Conservation (phyloP, 2,113 vertebrate species). For the Zeus faber region DNA sequence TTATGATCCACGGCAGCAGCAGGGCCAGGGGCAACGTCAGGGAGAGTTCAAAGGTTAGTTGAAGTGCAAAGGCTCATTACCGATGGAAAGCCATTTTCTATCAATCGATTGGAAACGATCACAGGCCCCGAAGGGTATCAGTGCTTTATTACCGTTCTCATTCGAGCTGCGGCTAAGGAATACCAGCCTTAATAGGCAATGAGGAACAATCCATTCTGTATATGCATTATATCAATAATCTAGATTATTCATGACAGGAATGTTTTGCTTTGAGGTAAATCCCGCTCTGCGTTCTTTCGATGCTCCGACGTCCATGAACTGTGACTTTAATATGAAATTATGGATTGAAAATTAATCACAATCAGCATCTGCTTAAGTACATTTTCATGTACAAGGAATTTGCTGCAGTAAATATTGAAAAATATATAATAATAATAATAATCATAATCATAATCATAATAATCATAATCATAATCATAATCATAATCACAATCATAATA, state of each 20-base stretch:
- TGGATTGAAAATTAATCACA: too few relatives aligned
- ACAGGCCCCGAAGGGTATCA: constrained; percentile 40
- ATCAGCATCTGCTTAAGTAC: too few relatives aligned
- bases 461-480: too few relatives aligned
- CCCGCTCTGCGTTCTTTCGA: too few relatives aligned
- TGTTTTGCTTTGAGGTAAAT: neutral
- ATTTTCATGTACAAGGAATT: too few relatives aligned
- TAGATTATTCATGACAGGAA: neutral
- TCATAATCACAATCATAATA: too few relatives aligned
- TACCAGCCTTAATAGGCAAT: neutral
- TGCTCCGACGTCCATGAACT: neutral
- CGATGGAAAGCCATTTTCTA: constrained; percentile 58
- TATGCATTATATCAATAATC: neutral
- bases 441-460: too few relatives aligned
- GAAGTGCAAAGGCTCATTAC: constrained; percentile 63
- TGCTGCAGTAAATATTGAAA: neutral
- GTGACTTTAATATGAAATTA: too few relatives aligned
- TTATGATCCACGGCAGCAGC: constrained; percentile 41
- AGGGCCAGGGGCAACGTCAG: constrained; percentile 59
- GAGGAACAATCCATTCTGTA: constrained; percentile 6
- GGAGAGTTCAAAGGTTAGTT: constrained; percentile 67
- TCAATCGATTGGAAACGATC: constrained; percentile 70
- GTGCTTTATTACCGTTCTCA: constrained; percentile 55
- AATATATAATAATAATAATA: neutral
- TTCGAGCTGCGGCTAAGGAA: constrained; percentile 41